Percentiles rank a stretch among this genome's conserved stretches.
phyloP scores from a whole-genome alignment of 2,113 vertebrate genomes.

The Embiotoca jacksoni region DNA sequence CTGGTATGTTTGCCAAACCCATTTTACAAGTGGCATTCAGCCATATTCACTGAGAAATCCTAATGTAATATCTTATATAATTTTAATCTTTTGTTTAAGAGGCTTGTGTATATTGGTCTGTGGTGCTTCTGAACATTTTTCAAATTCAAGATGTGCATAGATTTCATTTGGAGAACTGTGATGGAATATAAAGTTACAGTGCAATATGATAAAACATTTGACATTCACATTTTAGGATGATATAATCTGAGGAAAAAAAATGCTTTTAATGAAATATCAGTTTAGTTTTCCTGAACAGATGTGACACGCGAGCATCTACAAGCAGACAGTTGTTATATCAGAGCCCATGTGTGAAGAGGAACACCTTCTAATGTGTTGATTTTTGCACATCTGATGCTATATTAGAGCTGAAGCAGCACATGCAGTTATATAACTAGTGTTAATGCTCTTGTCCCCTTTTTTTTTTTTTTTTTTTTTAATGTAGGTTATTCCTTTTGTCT shows the following conservation, averaged over 20 bases:
- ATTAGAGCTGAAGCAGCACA: constrained; percentile 48
- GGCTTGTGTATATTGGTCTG: not conserved
- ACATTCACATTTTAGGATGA: not conserved
- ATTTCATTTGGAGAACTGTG: not conserved
- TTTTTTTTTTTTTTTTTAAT: constrained; percentile 24
- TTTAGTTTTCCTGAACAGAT: constrained; percentile 7
- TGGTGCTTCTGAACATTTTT: not conserved
- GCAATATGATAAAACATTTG: too few species aligned
- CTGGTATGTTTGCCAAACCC: not conserved
- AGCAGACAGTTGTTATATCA: constrained; percentile 45
- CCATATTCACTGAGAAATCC: constrained; percentile 3
- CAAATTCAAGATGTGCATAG: not conserved
- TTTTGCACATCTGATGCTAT: constrained; percentile 68
- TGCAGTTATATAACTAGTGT: constrained; percentile 66
- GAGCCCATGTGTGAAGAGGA: constrained; percentile 67
- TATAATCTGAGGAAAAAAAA: not conserved
- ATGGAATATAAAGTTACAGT: not conserved
- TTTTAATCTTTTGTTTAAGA: not conserved
- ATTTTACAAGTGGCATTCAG: constrained; percentile 15
- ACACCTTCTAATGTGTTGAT: constrained; percentile 42
- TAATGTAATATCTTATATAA: not conserved
- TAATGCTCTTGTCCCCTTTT: constrained; percentile 25
- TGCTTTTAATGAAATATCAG: not conserved
- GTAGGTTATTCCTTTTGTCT: not conserved
- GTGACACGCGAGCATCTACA: not conserved